Conservation (phyloP, 2,113 vertebrate genomes). For the Paratilapia polleni region DNA sequence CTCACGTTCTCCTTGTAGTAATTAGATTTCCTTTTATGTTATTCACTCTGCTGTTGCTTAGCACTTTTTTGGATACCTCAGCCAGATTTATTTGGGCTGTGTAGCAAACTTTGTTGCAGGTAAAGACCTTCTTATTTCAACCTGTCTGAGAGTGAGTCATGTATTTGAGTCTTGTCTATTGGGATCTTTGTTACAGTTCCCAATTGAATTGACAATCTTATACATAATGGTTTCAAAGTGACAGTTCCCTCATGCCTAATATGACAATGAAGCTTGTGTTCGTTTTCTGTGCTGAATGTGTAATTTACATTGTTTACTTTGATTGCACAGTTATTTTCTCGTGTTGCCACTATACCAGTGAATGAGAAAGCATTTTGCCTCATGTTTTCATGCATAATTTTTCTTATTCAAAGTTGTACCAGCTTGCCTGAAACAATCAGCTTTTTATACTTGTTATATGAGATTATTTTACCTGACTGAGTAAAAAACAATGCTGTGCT, state of each 20-base stretch:
- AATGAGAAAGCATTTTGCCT: not conserved
- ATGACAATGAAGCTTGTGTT: not conserved
- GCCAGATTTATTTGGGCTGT: not conserved
- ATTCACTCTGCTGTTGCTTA: not conserved
- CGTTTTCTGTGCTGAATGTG: not conserved
- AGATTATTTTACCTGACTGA: not conserved
- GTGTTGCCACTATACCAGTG: not conserved
- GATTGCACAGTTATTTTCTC: constrained; percentile 3
- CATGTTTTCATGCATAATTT: not conserved
- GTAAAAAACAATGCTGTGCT: not conserved
- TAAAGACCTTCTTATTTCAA: constrained; percentile 2
- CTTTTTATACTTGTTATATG: not conserved
- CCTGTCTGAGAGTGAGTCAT: constrained; percentile 1
- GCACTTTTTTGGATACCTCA: not conserved
- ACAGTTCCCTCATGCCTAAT: not conserved
- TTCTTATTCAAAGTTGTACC: not conserved
- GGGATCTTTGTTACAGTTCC: not conserved
- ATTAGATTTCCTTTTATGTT: not conserved
- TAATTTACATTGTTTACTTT: not conserved
- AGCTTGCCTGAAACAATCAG: not conserved
- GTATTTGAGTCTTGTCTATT: not conserved
- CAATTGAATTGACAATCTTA: not conserved
- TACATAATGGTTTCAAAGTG: not conserved
- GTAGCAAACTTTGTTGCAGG: not conserved
- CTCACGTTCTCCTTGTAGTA: not conserved